phyloP scores from a whole-genome alignment of 2,888 invertebrate species.

The Zygogramma bicolorata region DNA sequence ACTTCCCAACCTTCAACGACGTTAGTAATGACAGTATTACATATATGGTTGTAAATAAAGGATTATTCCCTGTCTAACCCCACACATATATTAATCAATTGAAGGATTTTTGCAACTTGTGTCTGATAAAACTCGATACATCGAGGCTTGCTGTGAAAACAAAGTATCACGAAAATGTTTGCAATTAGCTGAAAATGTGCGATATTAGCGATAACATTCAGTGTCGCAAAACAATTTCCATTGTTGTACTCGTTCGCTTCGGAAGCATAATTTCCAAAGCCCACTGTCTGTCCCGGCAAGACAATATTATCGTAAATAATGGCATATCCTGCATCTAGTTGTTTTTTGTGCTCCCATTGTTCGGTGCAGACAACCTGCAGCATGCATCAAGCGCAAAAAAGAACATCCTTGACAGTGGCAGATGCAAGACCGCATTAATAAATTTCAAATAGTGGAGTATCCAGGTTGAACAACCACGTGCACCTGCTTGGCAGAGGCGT shows the following conservation, averaged over 20 bases:
- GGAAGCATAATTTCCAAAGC: not conserved
- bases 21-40: too few species aligned
- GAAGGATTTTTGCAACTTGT: too few species aligned
- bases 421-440: constrained; percentile 1
- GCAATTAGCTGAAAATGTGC: not conserved
- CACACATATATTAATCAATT: too few species aligned
- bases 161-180: not conserved
- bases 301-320: not conserved
- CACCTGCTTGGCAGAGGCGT: constrained; percentile 35
- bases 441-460: constrained; percentile 42
- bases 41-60: too few species aligned
- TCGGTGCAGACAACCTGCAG: not conserved
- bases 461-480: constrained; percentile 50
- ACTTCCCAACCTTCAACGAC: too few species aligned
- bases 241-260: not conserved
- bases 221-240: not conserved
- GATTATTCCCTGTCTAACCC: too few species aligned
- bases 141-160: too few species aligned
- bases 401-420: constrained; percentile 12
- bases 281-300: not conserved
- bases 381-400: constrained; percentile 11
- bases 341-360: constrained; percentile 8
- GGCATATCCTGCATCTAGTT: not conserved
- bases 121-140: too few species aligned
- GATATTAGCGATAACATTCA: not conserved